Evolutionary conservation across 2,113 vertebrate genomes (phyloP), one percentile per base, ranked within the genome.

Genomic region (Sceloporus tristichus): DNA sequence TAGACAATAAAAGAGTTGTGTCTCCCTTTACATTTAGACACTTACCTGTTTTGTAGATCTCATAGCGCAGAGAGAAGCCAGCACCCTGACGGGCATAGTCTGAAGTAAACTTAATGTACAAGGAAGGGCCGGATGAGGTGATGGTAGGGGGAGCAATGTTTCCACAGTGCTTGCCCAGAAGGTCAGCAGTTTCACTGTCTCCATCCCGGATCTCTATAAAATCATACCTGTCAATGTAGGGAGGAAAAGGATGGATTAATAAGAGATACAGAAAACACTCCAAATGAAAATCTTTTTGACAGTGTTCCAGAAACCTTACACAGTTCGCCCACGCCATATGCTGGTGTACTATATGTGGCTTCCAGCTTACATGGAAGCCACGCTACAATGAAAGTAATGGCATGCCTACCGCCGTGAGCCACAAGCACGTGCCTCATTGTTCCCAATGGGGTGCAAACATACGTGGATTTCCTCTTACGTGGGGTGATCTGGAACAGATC

Each of bases 81-180:
- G 99, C 98, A 74, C 98, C 98, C 95, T 99, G 99, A 92, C 99
- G 97, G n/a, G 98, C 99, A 0, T 99, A 99, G 95, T 99, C 99
- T 0, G 99, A 99, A 9, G 98, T 98, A 93, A 99, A 99, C 91
- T 98, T 99, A 95, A 99, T 99, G 90, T 98, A 98, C 29, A 99
- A 97, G 38, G 97, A 96, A 0, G 98, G 98, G 27, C 99, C 98
- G 0, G 99, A 99, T 38, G 99, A 99, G 88, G 98, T 98, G 97
- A 99, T 98, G 66, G 98, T 98, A 1, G 98, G 97, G 0, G 99
- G 99, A 48, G 99, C 99, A 19, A 99, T 99, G 96, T 98, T 99
- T 90, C 98, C 99, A 95, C 99, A 99, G 96, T 99, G 98, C 90
- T 98, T 99, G 88, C 98, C 99, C 92, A 99, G 95, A 59, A 99